Evolutionary conservation across 1,140 invertebrate species (phyloP), one percentile per base, ranked within the genome.

Genomic region (Mactra quadrangularis): DNA sequence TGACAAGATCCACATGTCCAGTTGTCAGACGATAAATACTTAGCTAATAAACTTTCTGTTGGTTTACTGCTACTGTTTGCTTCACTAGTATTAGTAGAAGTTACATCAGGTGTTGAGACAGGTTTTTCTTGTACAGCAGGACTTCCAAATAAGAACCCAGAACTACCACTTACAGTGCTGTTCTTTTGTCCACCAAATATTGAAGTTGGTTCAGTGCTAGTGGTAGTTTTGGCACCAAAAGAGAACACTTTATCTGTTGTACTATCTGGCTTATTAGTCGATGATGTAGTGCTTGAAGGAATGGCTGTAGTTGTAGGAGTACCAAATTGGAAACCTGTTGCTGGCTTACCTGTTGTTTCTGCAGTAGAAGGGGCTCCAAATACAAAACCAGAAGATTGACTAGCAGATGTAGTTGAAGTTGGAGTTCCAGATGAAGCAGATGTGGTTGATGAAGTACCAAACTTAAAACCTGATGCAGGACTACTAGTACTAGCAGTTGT

Each of bases 1-100:
- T 27, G 19, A 22, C 76, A 78, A 52, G 27, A 29, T 50, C 35
- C 50, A 68, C 76, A 78, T 41, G 55, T 68, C 76, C 76, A 78
- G 15, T 27, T 78, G 29, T 50, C 64, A 35, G 31, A 68, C 6
- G 62, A 29, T 6, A 68, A 50, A 59, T 52, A 79, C 62, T 68
- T 52, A 13, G 76, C 76, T 29, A 70, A 38, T 17, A 79, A 31
- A 68, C 76, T 79, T 45, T 79, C 76, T 55, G 31, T 29, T 0
- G 52, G 25, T 29, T 70, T 70, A 22, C 22, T 66, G 33, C n/a
- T 33, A 17, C 33, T n/a, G n/a, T n/a, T n/a, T n/a, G n/a, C 25
- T 15, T 45, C 71, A 31, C n/a, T 13, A 64, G 38, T 7, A 41
- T 41, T 41, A 41, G 6, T 15, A 7, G 38, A 41, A 41, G 38